Evolutionary conservation across 53 echinoderm and acorn worm species (phyloP).

Genomic region (Holothuria scabra): DNA sequence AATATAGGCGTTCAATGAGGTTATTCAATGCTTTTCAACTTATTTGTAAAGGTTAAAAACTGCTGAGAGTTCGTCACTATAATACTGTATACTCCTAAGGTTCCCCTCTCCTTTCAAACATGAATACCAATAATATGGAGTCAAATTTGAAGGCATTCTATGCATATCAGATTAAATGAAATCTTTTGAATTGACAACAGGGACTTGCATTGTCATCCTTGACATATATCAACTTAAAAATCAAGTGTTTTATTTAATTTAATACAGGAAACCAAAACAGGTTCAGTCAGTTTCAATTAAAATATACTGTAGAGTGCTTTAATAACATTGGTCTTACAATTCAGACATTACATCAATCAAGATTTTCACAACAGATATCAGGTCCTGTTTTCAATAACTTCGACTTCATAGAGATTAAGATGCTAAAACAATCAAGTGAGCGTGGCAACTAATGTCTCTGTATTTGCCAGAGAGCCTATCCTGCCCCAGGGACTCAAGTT

Average conservation of each 20-base stretch:
- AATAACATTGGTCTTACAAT: slow-evolving; percentile 20
- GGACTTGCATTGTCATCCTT: not conserved
- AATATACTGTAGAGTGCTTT: slow-evolving; percentile 12
- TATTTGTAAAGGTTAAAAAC: too few species aligned
- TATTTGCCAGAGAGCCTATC: slow-evolving; percentile 22
- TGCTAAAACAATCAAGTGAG: slow-evolving; percentile 34
- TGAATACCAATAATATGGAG: too few species aligned
- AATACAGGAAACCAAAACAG: slow-evolving; percentile 14
- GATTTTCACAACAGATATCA: too few species aligned
- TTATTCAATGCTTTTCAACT: too few species aligned
- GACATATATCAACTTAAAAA: slow-evolving; percentile 23
- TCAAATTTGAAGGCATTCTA: too few species aligned
- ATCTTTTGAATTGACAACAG: too few species aligned
- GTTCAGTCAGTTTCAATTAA: slow-evolving; percentile 3
- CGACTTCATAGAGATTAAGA: slow-evolving; percentile 19
- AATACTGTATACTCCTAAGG: too few species aligned
- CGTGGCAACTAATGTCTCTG: slow-evolving; percentile 18
- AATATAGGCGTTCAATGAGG: too few species aligned
- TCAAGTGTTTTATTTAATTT: slow-evolving; percentile 27
- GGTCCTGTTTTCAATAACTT: too few species aligned
- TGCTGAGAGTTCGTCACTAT: too few species aligned
- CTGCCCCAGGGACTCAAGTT: slow-evolving; percentile 34
- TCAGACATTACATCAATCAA: not conserved
- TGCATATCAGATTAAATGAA: too few species aligned
- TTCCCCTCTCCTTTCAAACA: too few species aligned